Base-by-base conservation (phyloP, 2,797 vertebrate species). In the Myiotriccus ornatus region DNA sequence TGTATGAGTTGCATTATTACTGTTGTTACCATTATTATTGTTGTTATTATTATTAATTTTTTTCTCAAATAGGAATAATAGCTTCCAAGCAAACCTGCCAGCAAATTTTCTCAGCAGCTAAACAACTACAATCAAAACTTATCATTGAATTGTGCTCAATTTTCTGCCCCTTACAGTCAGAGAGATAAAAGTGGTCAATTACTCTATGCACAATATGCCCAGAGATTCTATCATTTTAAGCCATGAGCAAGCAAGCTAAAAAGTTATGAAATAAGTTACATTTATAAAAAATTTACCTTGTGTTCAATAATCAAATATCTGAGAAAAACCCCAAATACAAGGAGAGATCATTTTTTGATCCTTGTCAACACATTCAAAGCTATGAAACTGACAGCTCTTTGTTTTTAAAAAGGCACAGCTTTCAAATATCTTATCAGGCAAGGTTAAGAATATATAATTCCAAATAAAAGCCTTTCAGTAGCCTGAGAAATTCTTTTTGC, bases 401-500 rank as follows among this genome's bases (percentile, higher is more conserved):
- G 76, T 94, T 89, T 97, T 97, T 83, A 89, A 59, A 97, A 90
- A 96, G 67, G 55, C 4, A 28, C 20, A 84, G 24, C 77, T 97
- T 96, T 97, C 90, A 97, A 96, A 92, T 67, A 85, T 28, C 53
- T 94, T 94, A 87, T 87, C 85, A 95, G 6, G 12, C 3, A 11
- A 97, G 70, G 52, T 3, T 74, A 97, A 95, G 76, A 94, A 92
- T 94, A 91, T 84, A 90, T 91, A 96, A 97, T 96, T 97, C 89
- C 68, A 96, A 84, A 96, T 84, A 96, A 95, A 97, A 96, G 25
- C 49, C 47, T 97, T 97, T 95, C 70, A 89, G 63, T 68, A 56
- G 69, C 87, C 80, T 22, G 43, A 97, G 79, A 97, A 97, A 96
- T 95, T 56, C 21, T 95, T 97, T 97, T 96, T 96, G 41, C 88